Percentiles rank a stretch among this genome's conserved stretches.
These are phyloP conservation scores for Sesia bembeciformis DNA, from an alignment of 2,888 invertebrate species.

Conservation along the genomic window DNA sequence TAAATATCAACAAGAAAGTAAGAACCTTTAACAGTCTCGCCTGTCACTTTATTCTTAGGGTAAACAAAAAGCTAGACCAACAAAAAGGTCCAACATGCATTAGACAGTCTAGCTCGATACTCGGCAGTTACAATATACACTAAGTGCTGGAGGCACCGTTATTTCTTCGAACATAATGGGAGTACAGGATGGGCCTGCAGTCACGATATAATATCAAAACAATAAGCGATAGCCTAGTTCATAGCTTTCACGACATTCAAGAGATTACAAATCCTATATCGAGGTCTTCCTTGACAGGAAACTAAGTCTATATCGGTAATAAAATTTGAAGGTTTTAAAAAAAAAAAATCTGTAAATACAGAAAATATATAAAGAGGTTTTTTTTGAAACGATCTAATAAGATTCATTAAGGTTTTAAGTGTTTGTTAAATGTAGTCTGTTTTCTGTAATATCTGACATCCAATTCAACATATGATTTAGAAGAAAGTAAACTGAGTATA, in stretches of 20 bases:
- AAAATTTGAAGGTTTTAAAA: too few relatives aligned
- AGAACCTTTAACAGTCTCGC: not conserved
- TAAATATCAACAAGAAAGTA: too few relatives aligned
- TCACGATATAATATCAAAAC: not conserved
- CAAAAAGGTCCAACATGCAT: slow-evolving; percentile 4
- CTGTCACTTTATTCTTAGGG: not conserved
- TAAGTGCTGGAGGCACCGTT: slow-evolving; percentile 15
- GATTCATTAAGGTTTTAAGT: too few relatives aligned
- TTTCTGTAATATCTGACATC: too few relatives aligned
- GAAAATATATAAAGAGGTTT: too few relatives aligned
- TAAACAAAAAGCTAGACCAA: slow-evolving; percentile 3
- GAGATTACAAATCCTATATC: not conserved
- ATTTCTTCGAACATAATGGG: slow-evolving; percentile 12
- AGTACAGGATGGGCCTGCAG: not conserved
- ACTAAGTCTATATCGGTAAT: too few relatives aligned
- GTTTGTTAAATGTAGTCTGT: too few relatives aligned
- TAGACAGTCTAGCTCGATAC: slow-evolving; percentile 8
- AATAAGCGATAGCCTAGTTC: not conserved
- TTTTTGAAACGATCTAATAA: too few relatives aligned
- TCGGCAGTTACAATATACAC: slow-evolving; percentile 15
- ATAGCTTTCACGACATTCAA: not conserved
- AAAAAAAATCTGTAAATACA: too few relatives aligned
- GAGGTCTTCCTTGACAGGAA: too few relatives aligned
- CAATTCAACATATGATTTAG: too few relatives aligned
- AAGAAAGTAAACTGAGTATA: too few relatives aligned